Base-by-base conservation (phyloP, 2,113 vertebrate species). In the Motacilla alba region DNA sequence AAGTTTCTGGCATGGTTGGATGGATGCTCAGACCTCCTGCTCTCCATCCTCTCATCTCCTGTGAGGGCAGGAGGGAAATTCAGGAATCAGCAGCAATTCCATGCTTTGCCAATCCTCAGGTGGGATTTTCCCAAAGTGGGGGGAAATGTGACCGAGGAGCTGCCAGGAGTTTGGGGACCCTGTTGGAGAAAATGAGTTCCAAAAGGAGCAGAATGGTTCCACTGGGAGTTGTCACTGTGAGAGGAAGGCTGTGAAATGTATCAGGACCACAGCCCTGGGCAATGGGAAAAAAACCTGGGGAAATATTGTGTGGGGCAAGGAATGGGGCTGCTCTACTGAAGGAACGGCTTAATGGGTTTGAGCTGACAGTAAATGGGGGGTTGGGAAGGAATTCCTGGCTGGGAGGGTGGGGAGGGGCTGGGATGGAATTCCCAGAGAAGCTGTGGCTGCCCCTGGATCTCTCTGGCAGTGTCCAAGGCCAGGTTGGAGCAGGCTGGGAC, bases 61-160 rank as follows among this genome's bases (percentile, higher is more conserved):
- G 47, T 0, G 0, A 84, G 46, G 55, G 50, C 67, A 35, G 0
- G 4, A 83, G 27, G 0, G 3, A 76, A 37, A 28, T 69, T 52
- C 8, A 6, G 35, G 60, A 43, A 30, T 2, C 5, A 5, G 55
- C 73, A 66, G 37, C 31, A 10, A 49, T 56, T 60, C 50, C 16
- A 12, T 1, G 18, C 0, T 3, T 39, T 43, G 63, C 33, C 76
- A 59, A 76, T 53, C 4, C 49, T 33, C 72, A 35, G 46, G 52
- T 0, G 3, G 7, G 47, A 30, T 39, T 55, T 35, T 35, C 49
- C 59, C 46, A 3, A 12, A 41, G 19, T 8, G 23, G n/a, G n/a
- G n/a, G 17, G 27, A 33, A 56, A 69, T 14, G 26, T n/a, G 22
- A 62, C 18, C 0, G 1, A 87, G 55, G 33, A 90, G 53, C 43